These are phyloP conservation scores for Busseola fusca DNA, from an alignment of 2,888 invertebrate species.

Conservation along the genomic window DNA sequence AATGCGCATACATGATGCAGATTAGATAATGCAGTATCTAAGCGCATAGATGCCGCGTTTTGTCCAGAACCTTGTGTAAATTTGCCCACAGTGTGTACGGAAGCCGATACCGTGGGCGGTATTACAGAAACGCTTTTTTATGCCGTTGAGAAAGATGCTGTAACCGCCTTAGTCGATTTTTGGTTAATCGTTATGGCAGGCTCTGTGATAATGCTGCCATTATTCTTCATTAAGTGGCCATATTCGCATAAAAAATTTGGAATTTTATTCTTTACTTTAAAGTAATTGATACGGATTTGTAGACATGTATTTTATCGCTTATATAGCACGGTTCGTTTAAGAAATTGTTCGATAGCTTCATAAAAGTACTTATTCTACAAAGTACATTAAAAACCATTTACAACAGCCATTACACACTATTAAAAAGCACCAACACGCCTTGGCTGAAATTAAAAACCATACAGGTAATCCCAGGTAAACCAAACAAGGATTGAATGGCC, in stretches of 20 bases:
- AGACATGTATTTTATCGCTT: slow-evolving; percentile 5
- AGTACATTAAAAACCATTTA: background rate
- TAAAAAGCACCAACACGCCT: slow-evolving; percentile 3
- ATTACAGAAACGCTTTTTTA: slow-evolving; percentile 33
- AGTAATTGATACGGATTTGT: slow-evolving; percentile 8
- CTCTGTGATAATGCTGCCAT: slow-evolving; percentile 27
- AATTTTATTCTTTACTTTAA: slow-evolving; percentile 11
- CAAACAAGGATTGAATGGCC: slow-evolving; percentile 15
- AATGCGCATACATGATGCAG: slow-evolving; percentile 56
- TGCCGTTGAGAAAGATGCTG: slow-evolving; percentile 44
- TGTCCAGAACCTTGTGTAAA: slow-evolving; percentile 58
- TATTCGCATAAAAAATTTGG: background rate
- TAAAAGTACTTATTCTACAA: background rate
- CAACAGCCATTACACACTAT: slow-evolving; percentile 11
- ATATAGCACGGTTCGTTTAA: background rate
- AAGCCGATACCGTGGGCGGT: slow-evolving; percentile 56
- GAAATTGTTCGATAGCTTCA: background rate
- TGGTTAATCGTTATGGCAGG: slow-evolving; percentile 32
- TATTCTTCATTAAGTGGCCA: slow-evolving; percentile 39
- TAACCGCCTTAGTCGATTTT: slow-evolving; percentile 48
- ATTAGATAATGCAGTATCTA: slow-evolving; percentile 58
- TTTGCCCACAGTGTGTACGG: slow-evolving; percentile 56
- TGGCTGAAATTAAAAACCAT: slow-evolving; percentile 9
- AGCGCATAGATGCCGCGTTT: slow-evolving; percentile 54
- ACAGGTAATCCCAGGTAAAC: slow-evolving; percentile 1